A percentile compares a stretch with the other conserved stretches of the same genome.
phyloP scores from a whole-genome alignment of 1,140 invertebrate species.

The Aphidius gifuensis region DNA sequence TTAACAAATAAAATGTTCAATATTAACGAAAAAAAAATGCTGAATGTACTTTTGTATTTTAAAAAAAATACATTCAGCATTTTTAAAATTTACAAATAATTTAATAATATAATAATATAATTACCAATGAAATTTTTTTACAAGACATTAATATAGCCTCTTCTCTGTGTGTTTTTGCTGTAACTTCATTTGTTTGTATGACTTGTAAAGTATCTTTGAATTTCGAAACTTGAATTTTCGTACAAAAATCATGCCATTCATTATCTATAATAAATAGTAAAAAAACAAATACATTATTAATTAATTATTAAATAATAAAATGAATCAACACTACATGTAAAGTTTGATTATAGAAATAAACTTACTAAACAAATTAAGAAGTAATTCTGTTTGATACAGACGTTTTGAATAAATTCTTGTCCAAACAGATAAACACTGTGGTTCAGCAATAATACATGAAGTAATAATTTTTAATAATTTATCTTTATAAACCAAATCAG shows the following conservation, averaged over 20 bases:
- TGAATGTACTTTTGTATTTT: too few species aligned
- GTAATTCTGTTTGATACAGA: constrained; percentile 49
- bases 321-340: neutral
- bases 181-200: constrained; percentile 41
- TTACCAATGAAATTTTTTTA: constrained; percentile 24
- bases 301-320: neutral
- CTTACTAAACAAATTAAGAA: constrained; percentile 55
- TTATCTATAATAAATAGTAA: constrained; percentile 34
- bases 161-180: constrained; percentile 46
- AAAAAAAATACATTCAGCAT: too few species aligned
- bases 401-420: constrained; percentile 57
- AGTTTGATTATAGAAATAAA: constrained; percentile 21
- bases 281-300: neutral
- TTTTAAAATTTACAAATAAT: too few species aligned
- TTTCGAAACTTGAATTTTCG: constrained; percentile 33
- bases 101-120: neutral
- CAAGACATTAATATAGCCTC: constrained; percentile 36
- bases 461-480: constrained; percentile 51
- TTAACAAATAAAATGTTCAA: too few species aligned
- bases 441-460: constrained; percentile 53
- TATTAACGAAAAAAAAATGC: too few species aligned
- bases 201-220: constrained; percentile 38
- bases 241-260: constrained; percentile 38
- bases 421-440: constrained; percentile 57
- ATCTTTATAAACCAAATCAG: constrained; percentile 42